Evolutionary conservation across 2,113 vertebrate species (phyloP), one percentile per base, ranked within the genome.

Genomic region (Tragelaphus buxtoni): DNA sequence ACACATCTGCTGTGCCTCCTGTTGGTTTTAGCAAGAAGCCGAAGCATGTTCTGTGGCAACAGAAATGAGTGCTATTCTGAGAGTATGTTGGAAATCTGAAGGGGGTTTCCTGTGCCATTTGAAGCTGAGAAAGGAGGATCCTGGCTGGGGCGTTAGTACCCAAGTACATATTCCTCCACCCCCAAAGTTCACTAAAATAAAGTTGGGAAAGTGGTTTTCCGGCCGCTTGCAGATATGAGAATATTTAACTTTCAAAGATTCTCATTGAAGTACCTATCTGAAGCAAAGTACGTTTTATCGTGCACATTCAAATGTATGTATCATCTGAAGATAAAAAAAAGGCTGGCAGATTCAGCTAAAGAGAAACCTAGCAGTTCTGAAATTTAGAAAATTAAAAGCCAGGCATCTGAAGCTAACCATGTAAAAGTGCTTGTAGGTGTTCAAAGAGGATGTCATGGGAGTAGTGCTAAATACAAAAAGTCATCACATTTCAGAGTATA

Each of bases 1-100:
- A 96, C 96, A 92, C 96, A 98, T 97, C 95, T 95, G 94, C 93
- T 94, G 11, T 97, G 60, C 94, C 93, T 97, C 96, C 94, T 95
- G 90, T 97, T 96, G 94, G 91, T 88, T 97, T 96, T 87, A 89
- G 84, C 39, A 86, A 98, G 80, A 96, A 95, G 51, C 47, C 10
- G 56, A 96, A 92, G 69, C 28, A 60, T 85, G 60, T 94, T 92
- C 90, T 85, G 30, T 86, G 18, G 90, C 88, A 79, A 95, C 45
- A 96, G 55, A 97, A 96, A 63, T 17, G 49, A 63, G 13, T 96
- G 65, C 88, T 97, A 96, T 98, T 98, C 82, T 97, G 88, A 91
- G 96, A 95, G 58, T 26, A 74, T 85, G 61, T 7, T 96, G 88
- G 56, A 94, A 97, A 96, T 95, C 51, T 63, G 32, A 93, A 92